Conservation (phyloP, 1,140 invertebrate species). For the Caenorhabditis latens region DNA sequence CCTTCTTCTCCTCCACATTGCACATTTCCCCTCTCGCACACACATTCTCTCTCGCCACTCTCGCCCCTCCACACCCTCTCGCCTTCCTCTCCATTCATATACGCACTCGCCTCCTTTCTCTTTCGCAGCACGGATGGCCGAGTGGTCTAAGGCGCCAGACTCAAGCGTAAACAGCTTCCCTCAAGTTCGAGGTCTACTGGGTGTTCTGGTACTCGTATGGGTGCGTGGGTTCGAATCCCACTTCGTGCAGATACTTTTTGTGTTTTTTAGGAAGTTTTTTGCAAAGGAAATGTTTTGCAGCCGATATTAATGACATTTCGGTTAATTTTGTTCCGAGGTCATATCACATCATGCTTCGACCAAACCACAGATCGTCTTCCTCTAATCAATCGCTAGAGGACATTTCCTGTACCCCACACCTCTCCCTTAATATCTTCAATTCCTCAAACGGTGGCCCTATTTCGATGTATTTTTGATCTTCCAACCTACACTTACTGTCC, state of each 20-base stretch:
- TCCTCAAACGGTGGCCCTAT: background rate
- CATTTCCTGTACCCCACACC: background rate
- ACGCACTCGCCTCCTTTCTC: background rate
- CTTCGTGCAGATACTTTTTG: constrained; percentile 58
- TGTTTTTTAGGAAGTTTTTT: background rate
- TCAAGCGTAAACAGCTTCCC: constrained; percentile 66
- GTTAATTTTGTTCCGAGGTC: background rate
- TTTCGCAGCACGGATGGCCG: constrained; percentile 70
- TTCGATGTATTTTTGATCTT: constrained; percentile 7
- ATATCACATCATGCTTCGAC: background rate
- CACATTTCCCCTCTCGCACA: background rate
- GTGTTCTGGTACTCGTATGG: constrained; percentile 55
- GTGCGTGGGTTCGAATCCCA: constrained; percentile 60
- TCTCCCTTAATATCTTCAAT: background rate
- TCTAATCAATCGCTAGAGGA: background rate
- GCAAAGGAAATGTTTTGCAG: too few species aligned
- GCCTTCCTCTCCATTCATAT: background rate
- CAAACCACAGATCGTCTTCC: background rate
- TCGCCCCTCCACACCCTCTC: background rate
- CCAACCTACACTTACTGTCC: background rate
- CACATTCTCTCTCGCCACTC: background rate
- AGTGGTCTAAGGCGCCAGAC: constrained; percentile 75
- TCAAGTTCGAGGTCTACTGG: constrained; percentile 42
- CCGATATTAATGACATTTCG: background rate
- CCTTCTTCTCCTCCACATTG: background rate